Base-by-base conservation (phyloP, 2,888 invertebrate species). In the Drosophila subquinaria region DNA sequence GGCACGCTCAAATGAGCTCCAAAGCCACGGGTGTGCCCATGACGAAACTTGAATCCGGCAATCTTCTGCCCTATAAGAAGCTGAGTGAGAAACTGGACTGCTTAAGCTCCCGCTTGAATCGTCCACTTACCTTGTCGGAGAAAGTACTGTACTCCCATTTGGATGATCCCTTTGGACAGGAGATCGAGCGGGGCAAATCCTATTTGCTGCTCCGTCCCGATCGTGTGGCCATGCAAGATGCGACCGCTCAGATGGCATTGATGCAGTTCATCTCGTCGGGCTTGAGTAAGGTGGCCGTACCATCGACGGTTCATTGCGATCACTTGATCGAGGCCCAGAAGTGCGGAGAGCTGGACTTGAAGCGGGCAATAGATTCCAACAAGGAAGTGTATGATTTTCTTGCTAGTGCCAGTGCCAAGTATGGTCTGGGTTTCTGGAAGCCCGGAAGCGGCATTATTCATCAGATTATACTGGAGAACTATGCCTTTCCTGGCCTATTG, bases 181-280 rank as follows among this genome's bases (percentile, higher is more conserved):
- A 98, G 0, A 96, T 99, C 66, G 95, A 95, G 85, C 95, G 99
- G 68, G 99, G 99, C 35, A 95, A 95, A 48, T 98, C 97, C 71
- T 99, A 99, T 93, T 94, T 99, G 52, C 95, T 98, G 68, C 94
- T 99, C 52, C 95, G 99, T 23, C 99, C 99, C 0, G 99, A 99
- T 93, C 95, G 99, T 73, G 99, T 99, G 69, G 99, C 99, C 71
- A 99, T 99, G 99, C 99, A 99, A 93, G 99, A 99, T 94, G 99
- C 99, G 62, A 99, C 99, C 10, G 99, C 99, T 2, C 99, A 99
- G 94, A 99, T 99, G 99, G 99, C 99, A 13, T 97, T 99, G 96
- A 94, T 99, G 81, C 99, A 99, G 94, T 99, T 99, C 93, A 99
- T 99, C 91, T 99, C 99, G 0, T 99, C 98, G 61, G 98, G 99